Conservation (phyloP, 2,888 invertebrate genomes). For the Clunio marinus region DNA sequence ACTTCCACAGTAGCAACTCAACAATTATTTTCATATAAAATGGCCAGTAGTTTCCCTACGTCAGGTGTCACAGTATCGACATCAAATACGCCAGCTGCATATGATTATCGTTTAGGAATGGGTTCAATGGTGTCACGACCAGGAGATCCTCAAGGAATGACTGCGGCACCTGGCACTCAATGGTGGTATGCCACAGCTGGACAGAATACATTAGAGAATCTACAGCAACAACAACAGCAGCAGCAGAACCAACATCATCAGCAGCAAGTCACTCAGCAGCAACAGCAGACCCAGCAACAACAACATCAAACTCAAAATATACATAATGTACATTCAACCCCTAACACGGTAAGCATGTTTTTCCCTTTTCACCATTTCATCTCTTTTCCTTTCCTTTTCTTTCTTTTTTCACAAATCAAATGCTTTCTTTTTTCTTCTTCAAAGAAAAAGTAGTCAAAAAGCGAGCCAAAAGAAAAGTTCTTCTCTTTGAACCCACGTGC, state of each 20-base stretch:
- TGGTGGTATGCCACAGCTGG: slow-evolving; percentile 73
- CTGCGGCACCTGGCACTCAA: slow-evolving; percentile 55
- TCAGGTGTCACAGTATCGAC: slow-evolving; percentile 62
- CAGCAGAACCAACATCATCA: slow-evolving; percentile 55
- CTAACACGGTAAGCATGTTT: slow-evolving; percentile 43
- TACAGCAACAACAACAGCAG: slow-evolving; percentile 57
- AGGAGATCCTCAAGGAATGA: slow-evolving; percentile 39
- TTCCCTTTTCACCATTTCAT: slow-evolving; percentile 23
- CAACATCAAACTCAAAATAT: slow-evolving; percentile 50
- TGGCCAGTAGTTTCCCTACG: slow-evolving; percentile 75
- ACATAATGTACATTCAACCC: slow-evolving; percentile 34
- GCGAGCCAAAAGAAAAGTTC: slow-evolving; percentile 28
- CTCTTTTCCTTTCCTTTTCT: slow-evolving; percentile 13
- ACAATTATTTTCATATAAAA: slow-evolving; percentile 79
- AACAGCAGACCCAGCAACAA: slow-evolving; percentile 54
- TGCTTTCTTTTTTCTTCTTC: neutral
- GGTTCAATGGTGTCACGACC: slow-evolving; percentile 52
- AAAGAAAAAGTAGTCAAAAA: slow-evolving; percentile 4
- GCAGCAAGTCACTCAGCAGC: slow-evolving; percentile 50
- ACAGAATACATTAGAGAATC: slow-evolving; percentile 56
- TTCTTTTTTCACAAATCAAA: slow-evolving; percentile 3
- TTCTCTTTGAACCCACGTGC: slow-evolving; percentile 39
- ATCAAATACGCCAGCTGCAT: slow-evolving; percentile 61
- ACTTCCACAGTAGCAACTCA: slow-evolving; percentile 60
- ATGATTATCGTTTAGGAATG: slow-evolving; percentile 70